Evolutionary conservation across 2,888 invertebrate species (phyloP).

Genomic region (Plebejus melissa): DNA sequence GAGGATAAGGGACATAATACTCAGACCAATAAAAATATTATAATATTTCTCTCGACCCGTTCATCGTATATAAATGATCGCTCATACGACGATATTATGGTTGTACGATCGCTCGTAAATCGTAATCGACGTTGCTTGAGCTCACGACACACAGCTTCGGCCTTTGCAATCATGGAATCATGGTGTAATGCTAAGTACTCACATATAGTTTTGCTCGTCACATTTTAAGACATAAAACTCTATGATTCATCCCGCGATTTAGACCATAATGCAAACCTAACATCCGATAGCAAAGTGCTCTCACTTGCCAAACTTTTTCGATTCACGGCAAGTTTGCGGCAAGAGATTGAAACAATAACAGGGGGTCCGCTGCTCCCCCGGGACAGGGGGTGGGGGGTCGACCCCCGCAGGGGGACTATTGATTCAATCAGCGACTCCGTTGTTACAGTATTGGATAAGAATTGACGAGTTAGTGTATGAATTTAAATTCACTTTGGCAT

Average conservation of each 20-base stretch:
- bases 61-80: too few relatives aligned
- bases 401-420: conserved; percentile 44
- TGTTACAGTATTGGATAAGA: conserved; percentile 49
- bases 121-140: too few relatives aligned
- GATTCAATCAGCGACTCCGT: conserved; percentile 61
- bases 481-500: conserved; percentile 22
- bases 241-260: background rate
- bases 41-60: too few relatives aligned
- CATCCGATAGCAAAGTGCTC: conserved; percentile 8
- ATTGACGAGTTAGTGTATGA: conserved; percentile 43
- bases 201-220: too few relatives aligned
- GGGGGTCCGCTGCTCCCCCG: conserved; percentile 22
- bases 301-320: conserved; percentile 28
- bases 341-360: conserved; percentile 32
- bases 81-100: too few relatives aligned
- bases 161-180: too few relatives aligned
- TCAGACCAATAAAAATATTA: too few relatives aligned
- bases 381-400: background rate
- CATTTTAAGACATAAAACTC: too few relatives aligned
- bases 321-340: conserved; percentile 29
- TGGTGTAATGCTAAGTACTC: too few relatives aligned
- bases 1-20: too few relatives aligned
- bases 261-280: background rate
- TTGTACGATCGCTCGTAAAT: too few relatives aligned
- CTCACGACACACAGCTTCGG: too few relatives aligned